These are phyloP conservation scores for Muscicapa striata DNA, from an alignment of 2,797 vertebrate species.

Conservation along the genomic window DNA sequence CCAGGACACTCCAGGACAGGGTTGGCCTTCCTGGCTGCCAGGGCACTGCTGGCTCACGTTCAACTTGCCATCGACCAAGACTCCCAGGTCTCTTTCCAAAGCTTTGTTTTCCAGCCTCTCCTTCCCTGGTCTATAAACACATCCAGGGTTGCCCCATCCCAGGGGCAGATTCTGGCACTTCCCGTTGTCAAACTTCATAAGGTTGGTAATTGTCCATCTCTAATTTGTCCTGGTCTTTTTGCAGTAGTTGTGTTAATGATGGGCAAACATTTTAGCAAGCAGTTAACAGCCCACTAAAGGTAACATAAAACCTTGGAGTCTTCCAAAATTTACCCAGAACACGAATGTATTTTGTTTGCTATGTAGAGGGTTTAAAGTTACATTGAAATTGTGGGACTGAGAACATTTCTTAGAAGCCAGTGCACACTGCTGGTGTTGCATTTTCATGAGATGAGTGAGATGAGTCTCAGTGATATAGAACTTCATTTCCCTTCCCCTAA, in stretches of 20 bases:
- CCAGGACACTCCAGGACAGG: too few species aligned
- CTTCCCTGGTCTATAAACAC: not conserved
- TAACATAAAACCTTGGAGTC: not conserved
- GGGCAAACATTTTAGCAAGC: not conserved
- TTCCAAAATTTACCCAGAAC: not conserved
- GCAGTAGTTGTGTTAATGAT: not conserved
- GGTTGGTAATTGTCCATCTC: not conserved
- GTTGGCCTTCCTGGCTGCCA: too few species aligned
- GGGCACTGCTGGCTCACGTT: too few species aligned
- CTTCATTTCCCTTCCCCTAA: not conserved
- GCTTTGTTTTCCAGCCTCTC: not conserved
- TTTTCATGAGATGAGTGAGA: not conserved
- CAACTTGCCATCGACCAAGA: rapidly evolving
- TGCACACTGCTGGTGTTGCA: not conserved
- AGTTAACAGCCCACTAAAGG: not conserved
- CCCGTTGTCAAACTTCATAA: not conserved
- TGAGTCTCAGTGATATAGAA: not conserved
- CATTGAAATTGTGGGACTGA: not conserved
- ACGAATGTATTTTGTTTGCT: not conserved
- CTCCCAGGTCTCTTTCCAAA: rapidly evolving
- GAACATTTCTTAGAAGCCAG: not conserved
- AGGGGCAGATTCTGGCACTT: not conserved
- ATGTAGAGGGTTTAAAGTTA: not conserved
- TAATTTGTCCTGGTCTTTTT: not conserved
- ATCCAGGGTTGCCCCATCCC: not conserved